phyloP scores from a whole-genome alignment of 1,140 invertebrate genomes.

The Latrodectus geometricus region DNA sequence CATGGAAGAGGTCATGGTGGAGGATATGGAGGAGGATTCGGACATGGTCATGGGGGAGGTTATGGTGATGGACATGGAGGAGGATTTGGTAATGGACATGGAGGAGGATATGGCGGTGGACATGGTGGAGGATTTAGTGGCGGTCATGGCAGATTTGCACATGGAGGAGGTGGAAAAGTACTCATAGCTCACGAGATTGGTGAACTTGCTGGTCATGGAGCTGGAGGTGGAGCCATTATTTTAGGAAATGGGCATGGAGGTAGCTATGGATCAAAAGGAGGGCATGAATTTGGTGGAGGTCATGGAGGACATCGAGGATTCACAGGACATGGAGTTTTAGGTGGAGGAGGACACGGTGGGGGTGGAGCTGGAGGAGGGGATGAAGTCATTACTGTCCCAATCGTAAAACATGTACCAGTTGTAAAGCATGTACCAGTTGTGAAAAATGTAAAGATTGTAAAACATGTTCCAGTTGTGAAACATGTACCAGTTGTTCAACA shows the following conservation, averaged over 20 bases:
- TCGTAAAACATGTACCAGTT: constrained; percentile 54
- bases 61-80: constrained; percentile 12
- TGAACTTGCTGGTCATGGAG: constrained; percentile 36
- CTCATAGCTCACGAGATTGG: constrained; percentile 53
- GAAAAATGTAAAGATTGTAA: constrained; percentile 51
- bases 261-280: neutral
- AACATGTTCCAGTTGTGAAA: constrained; percentile 50
- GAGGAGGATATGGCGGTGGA: neutral
- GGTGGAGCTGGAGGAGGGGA: constrained; percentile 17
- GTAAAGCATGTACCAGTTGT: constrained; percentile 51
- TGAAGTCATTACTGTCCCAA: constrained; percentile 18
- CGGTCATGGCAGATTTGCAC: constrained; percentile 1
- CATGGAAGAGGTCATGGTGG: neutral
- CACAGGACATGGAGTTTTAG: neutral
- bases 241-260: neutral
- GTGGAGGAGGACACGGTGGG: constrained; percentile 17
- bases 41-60: constrained; percentile 8
- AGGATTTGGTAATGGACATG: neutral
- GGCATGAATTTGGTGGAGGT: constrained; percentile 28
- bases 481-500: constrained; percentile 50
- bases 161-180: constrained; percentile 47
- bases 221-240: neutral
- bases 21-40: constrained; percentile 20
- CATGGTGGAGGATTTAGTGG: constrained; percentile 1
- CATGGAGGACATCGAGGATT: neutral